Evolutionary conservation across 2,888 invertebrate species (phyloP), one percentile per base, ranked within the genome.

Genomic region (Archaeoteleia sp.): DNA sequence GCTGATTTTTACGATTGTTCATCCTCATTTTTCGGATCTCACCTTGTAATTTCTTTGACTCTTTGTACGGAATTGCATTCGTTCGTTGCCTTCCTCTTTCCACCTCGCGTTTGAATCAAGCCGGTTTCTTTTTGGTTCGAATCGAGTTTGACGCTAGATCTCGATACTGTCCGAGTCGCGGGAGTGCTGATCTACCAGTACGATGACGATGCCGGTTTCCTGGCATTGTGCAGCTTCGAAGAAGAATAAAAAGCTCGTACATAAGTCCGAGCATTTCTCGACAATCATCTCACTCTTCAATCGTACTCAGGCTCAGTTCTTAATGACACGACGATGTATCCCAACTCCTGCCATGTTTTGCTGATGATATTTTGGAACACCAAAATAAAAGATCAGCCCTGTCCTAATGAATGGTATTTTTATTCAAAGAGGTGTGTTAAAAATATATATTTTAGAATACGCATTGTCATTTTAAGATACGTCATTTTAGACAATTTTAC

Each of bases 81-180:
- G 53, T 45, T 32, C 34, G 39, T 25, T 48, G 48, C 23, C 54
- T 55, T 40, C 12, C 51, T 60, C 37, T 34, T 27, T 57, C 55
- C 25, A 45, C 42, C 37, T 30, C 49, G 23, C 32, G 32, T 30
- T 51, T 54, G 45, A 67, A 55, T 39, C 54, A 66, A 62, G 65
- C 46, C 54, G 68, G 62, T 67, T 69, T 60, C 63, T 48, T 45
- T 66, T 46, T 48, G 73, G 74, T 75, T 78, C 74, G 74, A 76
- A 80, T 82, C 79, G 73, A 79, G 78, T 81, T 82, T 82, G 83
- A 82, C 82, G 79, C 77, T 79, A 79, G 81, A 82, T 83, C 79
- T 74, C 74, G 83, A 83, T 82, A 82, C 78, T 76, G 82, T 82
- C 79, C 70, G 71, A 72, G 60, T 68, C 63, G 61, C 63, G 71